Percentiles rank a stretch among this genome's conserved stretches.
Conservation (phyloP, 2,113 vertebrate genomes). For the Hystrix brachyura region DNA sequence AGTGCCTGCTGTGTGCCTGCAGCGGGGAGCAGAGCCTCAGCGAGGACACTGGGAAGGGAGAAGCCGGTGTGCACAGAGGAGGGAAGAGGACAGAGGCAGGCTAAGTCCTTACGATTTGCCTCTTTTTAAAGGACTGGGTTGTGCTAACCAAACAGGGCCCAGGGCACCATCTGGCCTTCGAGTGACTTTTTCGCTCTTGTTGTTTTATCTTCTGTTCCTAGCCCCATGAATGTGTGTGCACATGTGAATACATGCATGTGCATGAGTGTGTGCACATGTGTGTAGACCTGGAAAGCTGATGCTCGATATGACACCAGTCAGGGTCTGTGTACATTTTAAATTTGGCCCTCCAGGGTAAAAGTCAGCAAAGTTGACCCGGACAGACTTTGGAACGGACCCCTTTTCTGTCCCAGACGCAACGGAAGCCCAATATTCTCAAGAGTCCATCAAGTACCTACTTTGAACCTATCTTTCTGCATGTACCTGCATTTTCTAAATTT, state of each 20-base stretch:
- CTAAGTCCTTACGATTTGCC: accelerated
- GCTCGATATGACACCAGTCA: background rate
- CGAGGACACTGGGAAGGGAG: accelerated
- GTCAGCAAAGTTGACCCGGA: background rate
- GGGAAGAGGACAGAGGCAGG: accelerated
- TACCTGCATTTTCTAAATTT: constrained; percentile 57
- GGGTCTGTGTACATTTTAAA: accelerated
- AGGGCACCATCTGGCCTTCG: background rate
- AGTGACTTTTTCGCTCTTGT: too few species aligned
- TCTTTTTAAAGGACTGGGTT: accelerated
- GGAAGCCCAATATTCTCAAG: accelerated
- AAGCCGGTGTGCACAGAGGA: too few species aligned
- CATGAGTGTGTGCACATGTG: background rate
- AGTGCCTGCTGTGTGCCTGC: too few species aligned
- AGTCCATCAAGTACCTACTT: background rate
- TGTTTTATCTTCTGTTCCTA: background rate
- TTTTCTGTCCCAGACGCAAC: accelerated
- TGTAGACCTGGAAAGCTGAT: background rate
- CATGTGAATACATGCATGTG: accelerated
- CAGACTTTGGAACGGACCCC: background rate
- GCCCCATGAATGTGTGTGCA: background rate
- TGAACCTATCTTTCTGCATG: background rate
- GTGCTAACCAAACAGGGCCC: background rate
- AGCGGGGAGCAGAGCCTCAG: accelerated
- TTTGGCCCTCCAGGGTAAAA: accelerated